phyloP scores from a whole-genome alignment of 2,888 invertebrate genomes.

The Sisyra nigra region DNA sequence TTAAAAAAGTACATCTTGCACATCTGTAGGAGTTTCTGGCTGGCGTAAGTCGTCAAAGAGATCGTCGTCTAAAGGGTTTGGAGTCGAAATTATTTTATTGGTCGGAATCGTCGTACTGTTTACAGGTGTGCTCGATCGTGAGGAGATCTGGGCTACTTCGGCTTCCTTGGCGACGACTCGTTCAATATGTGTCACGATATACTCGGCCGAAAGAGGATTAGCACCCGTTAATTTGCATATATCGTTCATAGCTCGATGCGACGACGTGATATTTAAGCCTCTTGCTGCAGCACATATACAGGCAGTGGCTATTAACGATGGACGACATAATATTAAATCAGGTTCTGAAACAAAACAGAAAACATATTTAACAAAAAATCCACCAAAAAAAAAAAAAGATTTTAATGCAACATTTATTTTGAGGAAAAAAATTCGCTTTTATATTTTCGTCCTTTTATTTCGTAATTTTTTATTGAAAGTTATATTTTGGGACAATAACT shows the following conservation, averaged over 20 bases:
- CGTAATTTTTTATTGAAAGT: too few species aligned
- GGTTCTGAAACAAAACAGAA: slow-evolving; percentile 40
- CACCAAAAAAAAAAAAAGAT: too few species aligned
- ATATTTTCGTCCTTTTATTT: too few species aligned
- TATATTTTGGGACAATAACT: too few species aligned
- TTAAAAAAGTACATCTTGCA: slow-evolving; percentile 26
- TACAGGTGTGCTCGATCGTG: slow-evolving; percentile 8
- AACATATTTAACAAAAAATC: too few species aligned
- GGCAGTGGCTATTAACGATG: slow-evolving; percentile 53
- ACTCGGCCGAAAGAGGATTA: slow-evolving; percentile 33
- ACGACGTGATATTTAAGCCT: slow-evolving; percentile 35
- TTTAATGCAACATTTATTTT: too few species aligned
- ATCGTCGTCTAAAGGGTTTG: slow-evolving; percentile 8
- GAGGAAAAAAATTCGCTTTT: too few species aligned
- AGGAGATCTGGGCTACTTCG: slow-evolving; percentile 12
- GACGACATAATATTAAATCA: slow-evolving; percentile 51
- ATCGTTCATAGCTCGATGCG: slow-evolving; percentile 21
- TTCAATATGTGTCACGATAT: slow-evolving; percentile 39
- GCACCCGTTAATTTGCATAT: slow-evolving; percentile 31
- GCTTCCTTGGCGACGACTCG: slow-evolving; percentile 33
- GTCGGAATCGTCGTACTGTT: background rate
- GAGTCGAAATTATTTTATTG: slow-evolving; percentile 3
- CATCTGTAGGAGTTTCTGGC: slow-evolving; percentile 28
- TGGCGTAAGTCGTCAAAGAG: slow-evolving; percentile 18
- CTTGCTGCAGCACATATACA: slow-evolving; percentile 52